phyloP scores from a whole-genome alignment of 2,113 vertebrate species.

The Ameiurus melas region DNA sequence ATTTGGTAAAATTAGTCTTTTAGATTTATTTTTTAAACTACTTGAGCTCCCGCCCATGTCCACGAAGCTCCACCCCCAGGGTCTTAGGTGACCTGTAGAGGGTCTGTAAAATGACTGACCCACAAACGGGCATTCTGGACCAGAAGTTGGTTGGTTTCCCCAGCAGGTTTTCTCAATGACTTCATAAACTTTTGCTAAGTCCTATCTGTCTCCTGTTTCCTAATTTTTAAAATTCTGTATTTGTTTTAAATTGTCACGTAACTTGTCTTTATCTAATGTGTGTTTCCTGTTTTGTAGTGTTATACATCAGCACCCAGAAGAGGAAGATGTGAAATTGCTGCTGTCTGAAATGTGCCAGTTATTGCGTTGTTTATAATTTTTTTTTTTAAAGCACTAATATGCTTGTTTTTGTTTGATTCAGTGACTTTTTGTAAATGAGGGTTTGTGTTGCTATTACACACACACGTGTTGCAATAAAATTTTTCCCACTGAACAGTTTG shows the following conservation, averaged over 20 bases:
- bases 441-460: slow-evolving; percentile 58
- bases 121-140: not conserved
- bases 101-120: not conserved
- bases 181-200: not conserved
- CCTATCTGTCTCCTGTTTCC: not conserved
- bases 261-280: not conserved
- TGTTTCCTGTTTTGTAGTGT: slow-evolving; percentile 74
- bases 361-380: slow-evolving; percentile 39
- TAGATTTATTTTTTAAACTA: no score
- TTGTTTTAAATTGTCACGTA: not conserved
- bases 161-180: not conserved
- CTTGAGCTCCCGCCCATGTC: not conserved
- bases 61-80: not conserved
- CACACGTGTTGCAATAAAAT: slow-evolving; percentile 60
- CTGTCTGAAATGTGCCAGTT: slow-evolving; percentile 39
- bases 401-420: slow-evolving; percentile 51
- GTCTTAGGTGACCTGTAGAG: not conserved
- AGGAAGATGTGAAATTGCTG: slow-evolving; percentile 85
- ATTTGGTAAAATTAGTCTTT: not conserved
- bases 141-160: not conserved
- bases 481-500: not conserved
- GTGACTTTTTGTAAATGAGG: slow-evolving; percentile 49
- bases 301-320: slow-evolving; percentile 99
- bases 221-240: not conserved
- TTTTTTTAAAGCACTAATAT: slow-evolving; percentile 18